Percentiles rank a stretch among this genome's conserved stretches.
phyloP scores from a whole-genome alignment of 2,113 vertebrate species.

The Anser brachyrhynchus region DNA sequence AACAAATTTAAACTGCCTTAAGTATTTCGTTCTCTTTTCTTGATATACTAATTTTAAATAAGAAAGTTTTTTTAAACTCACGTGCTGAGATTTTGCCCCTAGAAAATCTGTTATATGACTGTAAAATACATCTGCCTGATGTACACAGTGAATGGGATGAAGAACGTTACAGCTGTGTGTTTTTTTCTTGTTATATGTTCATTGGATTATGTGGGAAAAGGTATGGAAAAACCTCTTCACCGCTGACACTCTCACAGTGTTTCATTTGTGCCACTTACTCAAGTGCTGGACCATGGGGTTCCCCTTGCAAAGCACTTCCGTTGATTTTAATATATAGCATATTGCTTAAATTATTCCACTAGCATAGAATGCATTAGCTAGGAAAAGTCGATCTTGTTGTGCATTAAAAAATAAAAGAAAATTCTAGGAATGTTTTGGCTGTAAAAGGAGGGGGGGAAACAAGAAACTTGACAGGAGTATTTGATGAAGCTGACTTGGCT shows the following conservation, averaged over 20 bases:
- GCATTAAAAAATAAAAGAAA: neutral
- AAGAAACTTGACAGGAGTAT: neutral
- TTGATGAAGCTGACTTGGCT: neutral
- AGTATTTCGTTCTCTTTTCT: neutral
- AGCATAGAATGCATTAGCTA: neutral
- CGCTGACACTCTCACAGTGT: neutral
- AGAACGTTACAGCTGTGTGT: neutral
- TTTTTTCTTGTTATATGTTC: neutral
- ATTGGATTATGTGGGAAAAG: neutral
- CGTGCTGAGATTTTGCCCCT: neutral
- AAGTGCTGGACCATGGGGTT: neutral
- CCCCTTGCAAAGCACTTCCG: accelerated
- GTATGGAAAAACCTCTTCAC: neutral
- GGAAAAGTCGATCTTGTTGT: neutral
- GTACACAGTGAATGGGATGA: neutral
- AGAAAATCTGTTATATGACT: neutral
- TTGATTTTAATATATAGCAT: neutral
- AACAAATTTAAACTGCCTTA: neutral
- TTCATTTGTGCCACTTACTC: neutral
- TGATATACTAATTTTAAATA: neutral
- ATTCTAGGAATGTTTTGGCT: neutral
- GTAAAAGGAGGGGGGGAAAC: neutral
- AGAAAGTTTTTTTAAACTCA: neutral
- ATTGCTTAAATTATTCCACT: neutral
- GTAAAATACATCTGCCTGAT: accelerated